Evolutionary conservation across 2,888 invertebrate genomes (phyloP).

Genomic region (Rotaria magnacalcarata): DNA sequence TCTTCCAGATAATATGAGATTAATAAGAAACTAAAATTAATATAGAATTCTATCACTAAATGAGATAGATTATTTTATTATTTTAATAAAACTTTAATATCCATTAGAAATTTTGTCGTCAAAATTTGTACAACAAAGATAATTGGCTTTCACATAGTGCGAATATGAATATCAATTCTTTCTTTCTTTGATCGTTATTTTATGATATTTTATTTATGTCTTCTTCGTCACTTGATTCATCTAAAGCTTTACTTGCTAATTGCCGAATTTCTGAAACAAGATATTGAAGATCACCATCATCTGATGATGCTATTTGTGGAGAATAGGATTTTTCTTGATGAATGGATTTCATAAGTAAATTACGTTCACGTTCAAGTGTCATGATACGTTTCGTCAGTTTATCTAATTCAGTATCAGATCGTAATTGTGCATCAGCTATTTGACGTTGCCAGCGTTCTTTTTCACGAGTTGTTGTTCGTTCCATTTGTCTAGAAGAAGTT

Average conservation of each 20-base stretch:
- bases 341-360: conserved; percentile 17
- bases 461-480: conserved; percentile 43
- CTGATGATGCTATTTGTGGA: not conserved
- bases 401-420: not conserved
- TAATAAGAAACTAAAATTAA: too few species aligned
- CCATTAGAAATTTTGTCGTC: not conserved
- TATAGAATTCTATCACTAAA: not conserved
- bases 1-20: too few species aligned
- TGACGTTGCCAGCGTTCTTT: conserved; percentile 38
- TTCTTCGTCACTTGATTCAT: conserved; percentile 33
- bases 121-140: not conserved
- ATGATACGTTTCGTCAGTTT: conserved; percentile 28
- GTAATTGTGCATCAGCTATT: conserved; percentile 31
- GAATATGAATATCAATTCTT: not conserved
- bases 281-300: not conserved
- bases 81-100: not conserved
- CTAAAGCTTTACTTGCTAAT: not conserved
- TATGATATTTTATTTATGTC: not conserved
- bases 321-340: conserved; percentile 2
- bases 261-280: conserved; percentile 10
- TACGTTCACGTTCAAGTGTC: conserved; percentile 37
- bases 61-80: not conserved
- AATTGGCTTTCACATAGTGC: not conserved
- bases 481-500: conserved; percentile 38
- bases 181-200: not conserved